phyloP scores from a whole-genome alignment of 2,888 invertebrate genomes.

The Drosophila stalkeri region DNA sequence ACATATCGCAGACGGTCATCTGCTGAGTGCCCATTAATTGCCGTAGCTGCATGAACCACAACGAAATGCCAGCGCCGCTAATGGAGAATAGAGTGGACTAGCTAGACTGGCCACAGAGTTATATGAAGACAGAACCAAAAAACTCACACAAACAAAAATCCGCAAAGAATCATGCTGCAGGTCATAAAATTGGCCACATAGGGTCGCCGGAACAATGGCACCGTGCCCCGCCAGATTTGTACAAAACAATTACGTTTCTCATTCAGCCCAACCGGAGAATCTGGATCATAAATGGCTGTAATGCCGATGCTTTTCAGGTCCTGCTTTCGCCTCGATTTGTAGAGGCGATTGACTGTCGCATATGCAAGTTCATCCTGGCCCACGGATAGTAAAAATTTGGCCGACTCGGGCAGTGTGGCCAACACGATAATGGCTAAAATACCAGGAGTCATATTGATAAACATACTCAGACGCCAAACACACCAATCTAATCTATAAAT shows the following conservation, averaged over 20 bases:
- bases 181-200: neutral
- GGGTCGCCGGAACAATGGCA: conserved; percentile 22
- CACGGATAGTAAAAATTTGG: conserved; percentile 47
- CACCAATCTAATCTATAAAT: conserved; percentile 15
- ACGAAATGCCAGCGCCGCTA: conserved; percentile 38
- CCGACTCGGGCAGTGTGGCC: conserved; percentile 42
- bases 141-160: conserved; percentile 36
- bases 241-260: neutral
- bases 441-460: conserved; percentile 25
- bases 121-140: neutral
- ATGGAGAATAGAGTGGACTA: neutral
- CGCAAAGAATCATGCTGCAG: conserved; percentile 1
- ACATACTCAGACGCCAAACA: conserved; percentile 44
- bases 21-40: neutral
- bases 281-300: conserved; percentile 13
- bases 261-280: accelerated
- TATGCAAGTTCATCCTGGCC: conserved; percentile 26
- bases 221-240: conserved; percentile 24
- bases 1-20: conserved; percentile 17
- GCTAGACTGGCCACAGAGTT: neutral
- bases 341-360: conserved; percentile 35
- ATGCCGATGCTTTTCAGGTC: conserved; percentile 39
- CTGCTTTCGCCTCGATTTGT: conserved; percentile 30
- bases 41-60: conserved; percentile 31
- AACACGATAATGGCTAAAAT: neutral